Evolutionary conservation across 2,113 vertebrate genomes (phyloP), one percentile per base, ranked within the genome.

Genomic region (Carassius auratus): DNA sequence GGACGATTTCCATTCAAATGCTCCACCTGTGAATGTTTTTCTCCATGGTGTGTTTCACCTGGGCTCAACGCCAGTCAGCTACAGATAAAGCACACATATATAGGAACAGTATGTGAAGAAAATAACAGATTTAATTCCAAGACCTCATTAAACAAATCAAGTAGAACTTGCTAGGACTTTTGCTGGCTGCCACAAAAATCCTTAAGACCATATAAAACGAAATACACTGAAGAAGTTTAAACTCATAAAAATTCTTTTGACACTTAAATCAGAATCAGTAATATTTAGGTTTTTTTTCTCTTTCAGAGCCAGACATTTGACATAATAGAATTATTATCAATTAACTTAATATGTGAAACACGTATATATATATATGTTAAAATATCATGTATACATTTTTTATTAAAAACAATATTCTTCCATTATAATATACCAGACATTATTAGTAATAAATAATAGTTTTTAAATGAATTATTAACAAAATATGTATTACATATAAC

Each of bases 61-160:
- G 71, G 21, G 62, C 76, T 48, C 26, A 85, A 86, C 86, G 83
- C 69, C 45, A 76, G 23, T 9, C 66, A 33, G 4, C 77, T 87
- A 87, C 86, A 78, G 55, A 59, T 57, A 21, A 62, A 84, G 79
- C 82, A 89, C 74, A 86, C 85, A 86, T 61, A 61, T 61, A 78
- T 78, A 86, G 33, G 80, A 84, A 85, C 64, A 69, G 7, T 36
- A 36, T 19, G 68, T 21, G 8, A 21, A 38, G 68, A 17, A 38
- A 21, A 71, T 38, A 71, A 19, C 17, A 5, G 19, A 21, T 36
- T 38, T 21, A 14, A 68, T 36, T 33, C 57, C 21, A 33, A 64
- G 82, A 76, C 26, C 1, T 83, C 87, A 78, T 81, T 76, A 74
- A 36, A 36, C 30, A 68, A 66, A 30, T 30, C 62, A 15, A 66